These are phyloP conservation scores for Pavo muticus DNA, from an alignment of 2,113 vertebrate species.

Conservation along the genomic window DNA sequence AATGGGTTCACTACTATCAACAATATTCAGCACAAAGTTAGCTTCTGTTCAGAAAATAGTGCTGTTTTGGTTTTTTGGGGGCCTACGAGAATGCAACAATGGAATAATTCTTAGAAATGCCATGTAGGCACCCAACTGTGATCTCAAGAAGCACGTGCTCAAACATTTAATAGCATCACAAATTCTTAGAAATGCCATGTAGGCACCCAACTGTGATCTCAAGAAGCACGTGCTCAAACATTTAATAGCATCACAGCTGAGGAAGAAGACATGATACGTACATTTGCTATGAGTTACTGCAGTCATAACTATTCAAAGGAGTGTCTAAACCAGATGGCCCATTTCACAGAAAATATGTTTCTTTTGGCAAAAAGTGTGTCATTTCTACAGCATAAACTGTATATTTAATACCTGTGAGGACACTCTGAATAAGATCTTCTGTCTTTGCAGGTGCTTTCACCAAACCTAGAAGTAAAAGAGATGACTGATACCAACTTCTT, in stretches of 20 bases:
- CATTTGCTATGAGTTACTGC: neutral
- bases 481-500: neutral
- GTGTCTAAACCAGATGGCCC: neutral
- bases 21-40: neutral
- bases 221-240: neutral
- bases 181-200: neutral
- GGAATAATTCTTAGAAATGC: neutral
- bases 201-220: neutral
- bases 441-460: slow-evolving; percentile 90
- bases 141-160: neutral
- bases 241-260: neutral
- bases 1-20: neutral
- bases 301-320: neutral
- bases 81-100: neutral
- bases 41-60: neutral
- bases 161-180: neutral
- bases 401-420: slow-evolving; percentile 88
- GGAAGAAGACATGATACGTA: neutral
- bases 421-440: slow-evolving; percentile 94
- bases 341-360: neutral
- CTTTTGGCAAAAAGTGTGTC: neutral
- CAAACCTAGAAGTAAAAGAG: slow-evolving; percentile 80
- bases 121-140: neutral
- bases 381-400: neutral
- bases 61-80: neutral